These are phyloP conservation scores for Agelastica alni DNA, from an alignment of 2,888 invertebrate genomes.

Conservation along the genomic window DNA sequence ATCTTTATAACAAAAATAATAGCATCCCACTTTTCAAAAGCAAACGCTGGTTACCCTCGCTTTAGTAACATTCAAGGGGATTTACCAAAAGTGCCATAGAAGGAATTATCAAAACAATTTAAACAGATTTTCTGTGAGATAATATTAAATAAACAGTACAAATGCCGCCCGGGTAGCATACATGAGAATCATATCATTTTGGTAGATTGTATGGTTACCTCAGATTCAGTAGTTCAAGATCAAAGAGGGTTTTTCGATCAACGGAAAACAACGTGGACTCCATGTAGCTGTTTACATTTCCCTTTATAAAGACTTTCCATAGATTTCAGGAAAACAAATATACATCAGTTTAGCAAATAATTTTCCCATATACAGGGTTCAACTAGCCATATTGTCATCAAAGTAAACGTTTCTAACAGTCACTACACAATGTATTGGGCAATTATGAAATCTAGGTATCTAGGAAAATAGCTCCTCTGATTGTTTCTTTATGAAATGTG, in stretches of 20 bases:
- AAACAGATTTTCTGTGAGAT: slow-evolving; percentile 36
- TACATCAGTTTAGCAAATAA: slow-evolving; percentile 45
- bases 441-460: too few relatives aligned
- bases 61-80: slow-evolving; percentile 19
- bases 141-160: slow-evolving; percentile 34
- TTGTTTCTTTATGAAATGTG: too few relatives aligned
- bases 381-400: slow-evolving; percentile 1
- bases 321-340: slow-evolving; percentile 54
- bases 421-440: too few relatives aligned
- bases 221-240: slow-evolving; percentile 30
- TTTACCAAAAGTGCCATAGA: slow-evolving; percentile 19
- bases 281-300: slow-evolving; percentile 49
- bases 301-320: slow-evolving; percentile 45
- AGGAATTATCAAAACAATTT: slow-evolving; percentile 34
- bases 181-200: slow-evolving; percentile 35
- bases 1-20: slow-evolving; percentile 12
- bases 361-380: slow-evolving; percentile 21
- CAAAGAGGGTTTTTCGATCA: slow-evolving; percentile 41
- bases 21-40: slow-evolving; percentile 5
- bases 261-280: slow-evolving; percentile 39
- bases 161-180: slow-evolving; percentile 28
- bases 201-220: slow-evolving; percentile 38
- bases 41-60: slow-evolving; percentile 12
- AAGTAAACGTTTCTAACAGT: too few relatives aligned
- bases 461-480: too few relatives aligned